phyloP scores from a whole-genome alignment of 2,797 vertebrate genomes.

The Tenualosa thibaudeaui region DNA sequence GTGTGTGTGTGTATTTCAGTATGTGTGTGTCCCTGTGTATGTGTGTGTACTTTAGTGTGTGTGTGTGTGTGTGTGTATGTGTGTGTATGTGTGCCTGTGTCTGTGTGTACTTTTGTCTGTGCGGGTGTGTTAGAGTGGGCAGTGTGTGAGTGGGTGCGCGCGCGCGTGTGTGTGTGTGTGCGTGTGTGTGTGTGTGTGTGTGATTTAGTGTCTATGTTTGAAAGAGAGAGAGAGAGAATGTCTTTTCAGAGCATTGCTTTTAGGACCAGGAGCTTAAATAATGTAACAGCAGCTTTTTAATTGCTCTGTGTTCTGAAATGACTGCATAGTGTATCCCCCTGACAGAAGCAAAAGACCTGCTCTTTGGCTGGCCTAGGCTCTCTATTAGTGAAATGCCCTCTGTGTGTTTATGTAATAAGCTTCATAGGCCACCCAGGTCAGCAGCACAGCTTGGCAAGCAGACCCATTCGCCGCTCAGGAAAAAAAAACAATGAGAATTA shows the following conservation, averaged over 20 bases:
- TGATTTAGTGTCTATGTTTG: conserved; percentile 21
- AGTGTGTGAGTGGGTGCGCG: neutral
- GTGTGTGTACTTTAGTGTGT: neutral
- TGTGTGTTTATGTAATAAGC: conserved; percentile 37
- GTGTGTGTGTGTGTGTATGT: neutral
- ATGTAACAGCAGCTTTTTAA: conserved; percentile 23
- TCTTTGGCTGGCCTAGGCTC: neutral
- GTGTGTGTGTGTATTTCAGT: neutral
- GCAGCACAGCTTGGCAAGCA: conserved; percentile 17
- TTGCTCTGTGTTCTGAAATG: conserved; percentile 26
- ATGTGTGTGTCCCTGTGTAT: neutral
- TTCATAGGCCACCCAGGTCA: conserved; percentile 37
- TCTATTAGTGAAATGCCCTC: conserved; percentile 32
- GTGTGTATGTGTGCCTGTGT: neutral
- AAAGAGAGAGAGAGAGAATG: neutral
- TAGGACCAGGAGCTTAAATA: conserved; percentile 10
- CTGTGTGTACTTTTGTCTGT: neutral
- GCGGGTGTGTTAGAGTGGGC: neutral
- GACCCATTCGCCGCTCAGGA: neutral
- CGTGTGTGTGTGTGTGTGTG: neutral
- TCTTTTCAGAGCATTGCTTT: neutral
- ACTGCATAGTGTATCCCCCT: conserved; percentile 27
- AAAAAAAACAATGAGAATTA: neutral
- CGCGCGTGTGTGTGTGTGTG: neutral
- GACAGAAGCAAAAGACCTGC: neutral